Conservation (phyloP, 2,888 invertebrate genomes). For the Drosophila eohydei region DNA sequence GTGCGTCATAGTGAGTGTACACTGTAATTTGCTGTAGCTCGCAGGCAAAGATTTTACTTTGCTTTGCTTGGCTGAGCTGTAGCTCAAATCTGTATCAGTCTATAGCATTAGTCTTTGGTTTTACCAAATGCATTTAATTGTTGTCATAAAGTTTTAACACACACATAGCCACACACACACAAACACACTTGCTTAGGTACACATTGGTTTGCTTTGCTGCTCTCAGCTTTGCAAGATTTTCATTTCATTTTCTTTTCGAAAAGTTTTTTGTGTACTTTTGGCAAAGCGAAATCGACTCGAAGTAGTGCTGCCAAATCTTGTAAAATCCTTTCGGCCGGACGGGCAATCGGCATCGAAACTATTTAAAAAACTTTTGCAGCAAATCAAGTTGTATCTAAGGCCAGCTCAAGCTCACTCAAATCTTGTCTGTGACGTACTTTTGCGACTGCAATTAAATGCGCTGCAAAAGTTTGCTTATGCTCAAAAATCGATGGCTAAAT, state of each 20-base stretch:
- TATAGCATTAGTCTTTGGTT: slow-evolving; percentile 37
- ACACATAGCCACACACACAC: slow-evolving; percentile 14
- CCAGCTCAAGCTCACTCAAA: slow-evolving; percentile 1
- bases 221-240: slow-evolving; percentile 62
- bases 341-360: slow-evolving; percentile 49
- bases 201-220: slow-evolving; percentile 37
- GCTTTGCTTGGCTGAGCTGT: slow-evolving; percentile 8
- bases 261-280: slow-evolving; percentile 73
- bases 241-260: slow-evolving; percentile 74
- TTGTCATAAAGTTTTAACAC: slow-evolving; percentile 56
- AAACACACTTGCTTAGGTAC: slow-evolving; percentile 6
- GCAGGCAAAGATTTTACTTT: background rate
- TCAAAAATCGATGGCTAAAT: slow-evolving; percentile 48
- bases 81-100: slow-evolving; percentile 39
- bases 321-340: slow-evolving; percentile 57
- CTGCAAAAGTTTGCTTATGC: slow-evolving; percentile 20
- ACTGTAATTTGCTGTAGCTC: slow-evolving; percentile 53
- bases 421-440: background rate
- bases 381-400: slow-evolving; percentile 33
- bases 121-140: slow-evolving; percentile 70
- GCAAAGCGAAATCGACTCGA: slow-evolving; percentile 73
- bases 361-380: slow-evolving; percentile 63
- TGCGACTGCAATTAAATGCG: slow-evolving; percentile 30
- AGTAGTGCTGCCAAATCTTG: slow-evolving; percentile 51
- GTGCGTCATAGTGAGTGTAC: slow-evolving; percentile 6